Evolutionary conservation across 2,113 vertebrate genomes (phyloP).

Genomic region (Podiceps cristatus): DNA sequence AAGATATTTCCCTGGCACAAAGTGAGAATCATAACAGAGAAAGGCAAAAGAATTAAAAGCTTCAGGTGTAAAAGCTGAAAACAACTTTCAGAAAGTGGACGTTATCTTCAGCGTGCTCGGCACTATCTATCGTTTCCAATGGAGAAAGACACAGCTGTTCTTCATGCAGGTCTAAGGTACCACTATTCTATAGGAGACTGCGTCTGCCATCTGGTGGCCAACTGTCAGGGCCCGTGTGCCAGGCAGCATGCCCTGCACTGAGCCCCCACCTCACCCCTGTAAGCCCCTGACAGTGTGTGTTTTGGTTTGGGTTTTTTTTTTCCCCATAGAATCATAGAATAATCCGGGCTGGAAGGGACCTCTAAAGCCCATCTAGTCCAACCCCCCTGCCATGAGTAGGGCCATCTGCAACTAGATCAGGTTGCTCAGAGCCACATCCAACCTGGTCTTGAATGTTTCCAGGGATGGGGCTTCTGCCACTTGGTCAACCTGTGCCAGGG

Average conservation of each 20-base stretch:
- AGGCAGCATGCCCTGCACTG: accelerated
- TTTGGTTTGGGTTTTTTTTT: too few relatives aligned
- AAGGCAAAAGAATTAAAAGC: neutral
- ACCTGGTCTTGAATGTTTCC: too few relatives aligned
- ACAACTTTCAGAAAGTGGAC: neutral
- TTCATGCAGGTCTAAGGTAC: neutral
- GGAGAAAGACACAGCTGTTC: neutral
- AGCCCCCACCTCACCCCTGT: too few relatives aligned
- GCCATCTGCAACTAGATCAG: too few relatives aligned
- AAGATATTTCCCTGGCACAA: neutral
- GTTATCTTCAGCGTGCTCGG: neutral
- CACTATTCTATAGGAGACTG: neutral
- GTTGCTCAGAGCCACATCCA: too few relatives aligned
- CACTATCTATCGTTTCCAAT: neutral
- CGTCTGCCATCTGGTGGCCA: slow-evolving; percentile 9
- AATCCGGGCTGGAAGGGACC: too few relatives aligned
- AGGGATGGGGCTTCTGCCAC: too few relatives aligned
- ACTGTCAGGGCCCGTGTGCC: too few relatives aligned
- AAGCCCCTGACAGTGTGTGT: neutral
- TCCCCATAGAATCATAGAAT: too few relatives aligned
- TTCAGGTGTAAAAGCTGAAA: neutral
- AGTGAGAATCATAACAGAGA: neutral
- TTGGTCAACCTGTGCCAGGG: too few relatives aligned
- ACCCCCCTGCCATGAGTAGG: too few relatives aligned
- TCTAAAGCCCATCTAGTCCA: too few relatives aligned